These are phyloP conservation scores for Diaphora mendica DNA, from an alignment of 2,888 invertebrate genomes.

Conservation along the genomic window DNA sequence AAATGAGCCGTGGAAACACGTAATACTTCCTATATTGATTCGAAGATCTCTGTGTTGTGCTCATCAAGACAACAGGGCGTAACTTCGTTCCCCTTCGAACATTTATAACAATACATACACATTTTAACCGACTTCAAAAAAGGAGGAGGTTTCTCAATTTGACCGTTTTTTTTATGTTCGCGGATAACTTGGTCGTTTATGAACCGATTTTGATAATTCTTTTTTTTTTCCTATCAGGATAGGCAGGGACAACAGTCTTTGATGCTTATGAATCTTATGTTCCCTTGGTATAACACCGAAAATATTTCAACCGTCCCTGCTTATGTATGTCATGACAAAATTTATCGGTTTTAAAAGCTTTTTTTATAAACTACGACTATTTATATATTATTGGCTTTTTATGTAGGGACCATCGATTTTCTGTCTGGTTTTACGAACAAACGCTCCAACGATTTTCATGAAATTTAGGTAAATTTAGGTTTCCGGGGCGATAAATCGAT, in stretches of 20 bases:
- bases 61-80: conserved; percentile 74
- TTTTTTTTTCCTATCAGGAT: background rate
- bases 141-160: too few species aligned
- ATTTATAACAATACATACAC: conserved; percentile 53
- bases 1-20: conserved; percentile 60
- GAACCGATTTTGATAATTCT: too few species aligned
- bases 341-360: too few species aligned
- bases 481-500: too few species aligned
- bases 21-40: conserved; percentile 76
- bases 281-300: background rate
- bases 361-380: background rate
- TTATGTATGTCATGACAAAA: background rate
- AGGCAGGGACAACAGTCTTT: background rate
- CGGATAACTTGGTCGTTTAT: too few species aligned
- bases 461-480: too few species aligned
- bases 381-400: background rate
- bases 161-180: too few species aligned
- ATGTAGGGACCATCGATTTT: background rate
- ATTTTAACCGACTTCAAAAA: too few species aligned
- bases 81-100: conserved; percentile 88
- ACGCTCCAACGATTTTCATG: too few species aligned
- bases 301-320: background rate
- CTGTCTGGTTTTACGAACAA: too few species aligned
- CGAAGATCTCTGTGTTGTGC: conserved; percentile 86
- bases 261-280: background rate